These are phyloP conservation scores for Mellivora capensis DNA, from an alignment of 2,113 vertebrate species.

Conservation along the genomic window DNA sequence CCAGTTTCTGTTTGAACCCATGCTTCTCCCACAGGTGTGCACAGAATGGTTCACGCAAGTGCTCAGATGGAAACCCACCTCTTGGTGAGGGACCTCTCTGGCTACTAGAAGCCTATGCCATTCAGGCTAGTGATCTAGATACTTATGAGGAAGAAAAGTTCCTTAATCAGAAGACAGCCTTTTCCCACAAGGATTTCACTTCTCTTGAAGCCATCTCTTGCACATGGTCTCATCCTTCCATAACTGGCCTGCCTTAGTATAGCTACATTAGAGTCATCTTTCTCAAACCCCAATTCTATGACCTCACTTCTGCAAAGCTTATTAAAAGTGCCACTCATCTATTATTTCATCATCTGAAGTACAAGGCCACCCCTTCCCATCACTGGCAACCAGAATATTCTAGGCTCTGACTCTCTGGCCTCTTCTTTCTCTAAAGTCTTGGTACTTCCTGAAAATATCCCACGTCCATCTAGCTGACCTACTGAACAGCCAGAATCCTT, in stretches of 20 bases:
- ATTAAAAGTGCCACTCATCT: not conserved
- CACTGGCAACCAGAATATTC: not conserved
- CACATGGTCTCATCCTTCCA: not conserved
- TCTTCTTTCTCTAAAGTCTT: not conserved
- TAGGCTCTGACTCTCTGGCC: not conserved
- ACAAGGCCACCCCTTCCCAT: not conserved
- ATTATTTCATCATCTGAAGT: not conserved
- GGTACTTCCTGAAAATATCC: not conserved
- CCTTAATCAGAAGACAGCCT: not conserved
- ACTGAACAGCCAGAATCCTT: not conserved
- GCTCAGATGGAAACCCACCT: too few species aligned
- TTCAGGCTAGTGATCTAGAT: not conserved
- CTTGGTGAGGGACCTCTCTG: not conserved
- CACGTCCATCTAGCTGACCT: too few species aligned
- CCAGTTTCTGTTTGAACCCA: not conserved
- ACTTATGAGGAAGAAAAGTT: not conserved
- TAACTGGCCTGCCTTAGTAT: not conserved
- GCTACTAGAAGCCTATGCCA: not conserved
- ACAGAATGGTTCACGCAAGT: not conserved
- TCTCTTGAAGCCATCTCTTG: rapidly evolving
- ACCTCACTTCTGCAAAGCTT: not conserved
- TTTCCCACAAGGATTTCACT: not conserved
- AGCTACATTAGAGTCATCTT: not conserved
- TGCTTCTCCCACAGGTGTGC: not conserved
- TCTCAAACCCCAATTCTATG: not conserved